Conservation (phyloP, 2,113 vertebrate genomes). For the Pygathrix nemaeus region DNA sequence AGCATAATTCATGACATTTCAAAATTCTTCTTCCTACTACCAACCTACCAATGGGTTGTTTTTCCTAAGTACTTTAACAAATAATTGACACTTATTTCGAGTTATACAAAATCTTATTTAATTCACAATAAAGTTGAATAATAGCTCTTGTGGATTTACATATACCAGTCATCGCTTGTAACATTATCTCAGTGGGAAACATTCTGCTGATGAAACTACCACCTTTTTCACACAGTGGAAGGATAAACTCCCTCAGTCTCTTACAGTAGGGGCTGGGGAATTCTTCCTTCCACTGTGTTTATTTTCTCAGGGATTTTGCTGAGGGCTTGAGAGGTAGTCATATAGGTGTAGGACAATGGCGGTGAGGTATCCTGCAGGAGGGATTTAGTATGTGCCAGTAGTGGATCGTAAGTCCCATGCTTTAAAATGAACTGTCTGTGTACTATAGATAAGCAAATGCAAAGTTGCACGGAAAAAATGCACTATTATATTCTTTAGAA, state of each 20-base stretch:
- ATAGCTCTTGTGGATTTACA: neutral
- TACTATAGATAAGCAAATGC: slow-evolving; percentile 72
- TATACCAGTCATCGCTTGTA: neutral
- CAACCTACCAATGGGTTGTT: neutral
- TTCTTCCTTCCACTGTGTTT: neutral
- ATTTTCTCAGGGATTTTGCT: slow-evolving; percentile 64
- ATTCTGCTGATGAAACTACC: neutral
- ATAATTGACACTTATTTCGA: neutral
- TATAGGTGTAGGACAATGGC: neutral
- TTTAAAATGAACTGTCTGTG: slow-evolving; percentile 70
- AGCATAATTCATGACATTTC: neutral
- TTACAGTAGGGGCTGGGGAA: neutral
- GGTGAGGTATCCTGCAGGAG: neutral
- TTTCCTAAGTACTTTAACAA: slow-evolving; percentile 27
- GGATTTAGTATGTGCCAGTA: slow-evolving; percentile 1
- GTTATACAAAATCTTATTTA: neutral
- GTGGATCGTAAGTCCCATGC: neutral
- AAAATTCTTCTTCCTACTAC: neutral
- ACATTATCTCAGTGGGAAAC: neutral
- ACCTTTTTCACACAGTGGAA: neutral
- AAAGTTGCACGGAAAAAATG: slow-evolving; percentile 59
- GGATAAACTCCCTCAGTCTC: neutral
- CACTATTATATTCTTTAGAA: slow-evolving; percentile 57
- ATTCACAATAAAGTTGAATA: neutral
- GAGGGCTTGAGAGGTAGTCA: neutral